phyloP scores from a whole-genome alignment of 2,888 invertebrate species.

The Heliconius aoede region DNA sequence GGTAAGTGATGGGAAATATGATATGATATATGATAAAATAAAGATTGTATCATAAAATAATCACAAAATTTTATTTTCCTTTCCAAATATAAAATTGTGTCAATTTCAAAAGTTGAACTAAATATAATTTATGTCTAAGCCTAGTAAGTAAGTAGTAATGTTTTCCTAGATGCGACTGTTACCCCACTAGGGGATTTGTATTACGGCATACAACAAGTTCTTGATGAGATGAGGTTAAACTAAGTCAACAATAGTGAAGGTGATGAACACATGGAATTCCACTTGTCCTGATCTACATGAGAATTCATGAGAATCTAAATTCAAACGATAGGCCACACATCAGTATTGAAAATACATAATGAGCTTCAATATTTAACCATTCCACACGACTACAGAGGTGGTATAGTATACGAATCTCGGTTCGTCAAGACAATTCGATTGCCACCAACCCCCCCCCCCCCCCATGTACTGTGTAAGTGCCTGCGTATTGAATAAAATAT shows the following conservation, averaged over 20 bases:
- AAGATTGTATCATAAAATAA: no score
- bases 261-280: background rate
- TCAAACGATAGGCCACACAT: background rate
- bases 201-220: no score
- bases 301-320: background rate
- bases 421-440: constrained; percentile 44
- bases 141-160: no score
- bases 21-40: no score
- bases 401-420: constrained; percentile 19
- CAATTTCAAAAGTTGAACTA: no score
- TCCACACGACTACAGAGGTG: background rate
- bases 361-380: background rate
- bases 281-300: background rate
- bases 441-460: no score
- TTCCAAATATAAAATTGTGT: no score
- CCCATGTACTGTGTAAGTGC: constrained; percentile 41
- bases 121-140: no score
- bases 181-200: no score
- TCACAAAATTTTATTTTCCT: no score
- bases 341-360: background rate
- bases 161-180: no score
- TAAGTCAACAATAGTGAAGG: background rate
- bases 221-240: no score
- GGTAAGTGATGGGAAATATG: background rate
- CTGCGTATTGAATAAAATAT: constrained; percentile 48